Evolutionary conservation across 2,888 invertebrate genomes (phyloP).

Genomic region (Patella ulyssiponensis): DNA sequence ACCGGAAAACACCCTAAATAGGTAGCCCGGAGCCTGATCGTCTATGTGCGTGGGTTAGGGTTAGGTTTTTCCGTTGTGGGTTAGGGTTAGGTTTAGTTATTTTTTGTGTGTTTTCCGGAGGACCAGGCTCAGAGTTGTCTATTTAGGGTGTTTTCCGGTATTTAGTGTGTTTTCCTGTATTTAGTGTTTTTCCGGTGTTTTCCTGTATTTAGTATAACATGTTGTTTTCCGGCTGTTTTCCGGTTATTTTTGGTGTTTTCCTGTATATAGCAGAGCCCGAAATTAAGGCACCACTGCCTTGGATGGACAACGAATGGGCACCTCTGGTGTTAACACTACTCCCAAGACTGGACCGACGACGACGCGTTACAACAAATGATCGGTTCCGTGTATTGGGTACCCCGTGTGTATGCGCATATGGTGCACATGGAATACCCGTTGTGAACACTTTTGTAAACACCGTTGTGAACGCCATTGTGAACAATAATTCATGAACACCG

Average conservation of each 20-base stretch:
- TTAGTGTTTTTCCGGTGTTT: too few relatives aligned
- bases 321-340: neutral
- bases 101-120: too few relatives aligned
- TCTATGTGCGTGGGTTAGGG: too few relatives aligned
- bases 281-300: neutral
- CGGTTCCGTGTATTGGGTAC: neutral
- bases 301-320: neutral
- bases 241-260: neutral
- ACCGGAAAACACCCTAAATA: too few relatives aligned
- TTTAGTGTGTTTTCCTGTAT: too few relatives aligned
- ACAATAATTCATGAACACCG: neutral
- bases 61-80: too few relatives aligned
- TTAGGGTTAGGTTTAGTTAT: too few relatives aligned
- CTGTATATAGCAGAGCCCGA: neutral
- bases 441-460: neutral
- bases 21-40: too few relatives aligned
- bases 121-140: too few relatives aligned
- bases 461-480: neutral
- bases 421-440: neutral
- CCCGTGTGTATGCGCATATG: neutral
- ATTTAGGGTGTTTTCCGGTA: too few relatives aligned
- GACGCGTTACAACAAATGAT: neutral
- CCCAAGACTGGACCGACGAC: neutral
- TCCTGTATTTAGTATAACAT: too few relatives aligned
- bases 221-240: too few relatives aligned